phyloP scores from a whole-genome alignment of 1,140 invertebrate species.

The Pseudachorutes palmiensis region DNA sequence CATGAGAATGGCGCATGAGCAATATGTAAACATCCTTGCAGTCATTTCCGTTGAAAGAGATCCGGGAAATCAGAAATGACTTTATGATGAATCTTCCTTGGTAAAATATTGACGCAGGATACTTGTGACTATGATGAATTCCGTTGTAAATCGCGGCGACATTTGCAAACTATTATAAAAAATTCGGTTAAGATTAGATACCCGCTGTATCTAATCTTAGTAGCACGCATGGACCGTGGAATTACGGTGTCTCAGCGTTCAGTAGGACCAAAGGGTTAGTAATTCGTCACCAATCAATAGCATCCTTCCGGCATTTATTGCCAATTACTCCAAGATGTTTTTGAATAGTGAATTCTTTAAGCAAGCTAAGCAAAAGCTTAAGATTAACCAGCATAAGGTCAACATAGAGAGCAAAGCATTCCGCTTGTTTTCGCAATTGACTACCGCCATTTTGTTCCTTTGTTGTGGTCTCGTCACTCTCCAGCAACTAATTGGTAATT shows the following conservation, averaged over 20 bases:
- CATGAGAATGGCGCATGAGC: too few species aligned
- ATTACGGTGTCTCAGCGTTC: too few species aligned
- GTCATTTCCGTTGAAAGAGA: too few species aligned
- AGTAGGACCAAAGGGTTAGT: too few species aligned
- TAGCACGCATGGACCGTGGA: not conserved
- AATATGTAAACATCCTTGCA: too few species aligned
- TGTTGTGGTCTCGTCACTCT: slow-evolving; percentile 81
- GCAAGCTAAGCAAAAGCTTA: slow-evolving; percentile 20
- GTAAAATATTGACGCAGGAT: too few species aligned
- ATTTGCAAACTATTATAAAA: not conserved
- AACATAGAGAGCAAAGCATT: slow-evolving; percentile 72
- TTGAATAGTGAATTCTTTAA: slow-evolving; percentile 1
- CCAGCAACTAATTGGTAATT: slow-evolving; percentile 44
- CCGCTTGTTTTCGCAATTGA: slow-evolving; percentile 79
- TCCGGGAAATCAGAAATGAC: too few species aligned
- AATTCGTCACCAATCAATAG: too few species aligned
- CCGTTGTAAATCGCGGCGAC: not conserved
- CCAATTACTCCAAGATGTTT: not conserved
- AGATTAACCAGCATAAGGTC: slow-evolving; percentile 25
- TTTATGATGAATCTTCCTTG: too few species aligned
- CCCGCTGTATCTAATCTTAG: not conserved
- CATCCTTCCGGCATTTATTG: not conserved
- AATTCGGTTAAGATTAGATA: not conserved
- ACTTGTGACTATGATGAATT: too few species aligned
- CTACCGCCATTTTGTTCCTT: slow-evolving; percentile 74